These are phyloP conservation scores for Drymonia ruficornis DNA, from an alignment of 2,888 invertebrate genomes.

Conservation along the genomic window DNA sequence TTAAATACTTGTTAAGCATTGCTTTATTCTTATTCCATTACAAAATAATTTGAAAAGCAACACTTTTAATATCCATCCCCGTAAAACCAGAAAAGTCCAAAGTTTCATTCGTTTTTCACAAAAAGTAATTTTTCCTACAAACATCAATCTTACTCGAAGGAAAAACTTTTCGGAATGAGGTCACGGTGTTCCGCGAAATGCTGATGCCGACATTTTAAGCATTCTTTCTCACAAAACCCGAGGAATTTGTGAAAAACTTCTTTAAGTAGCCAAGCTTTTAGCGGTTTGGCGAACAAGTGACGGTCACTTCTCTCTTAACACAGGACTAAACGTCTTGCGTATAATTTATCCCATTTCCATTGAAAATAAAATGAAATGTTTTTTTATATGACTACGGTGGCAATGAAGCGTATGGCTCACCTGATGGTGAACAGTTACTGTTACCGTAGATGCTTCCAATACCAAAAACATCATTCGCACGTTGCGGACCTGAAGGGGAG, in stretches of 20 bases:
- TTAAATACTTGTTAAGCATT: neutral
- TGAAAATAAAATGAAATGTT: no score
- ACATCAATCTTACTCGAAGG: constrained; percentile 75
- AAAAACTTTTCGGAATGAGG: constrained; percentile 70
- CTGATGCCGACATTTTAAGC: constrained; percentile 64
- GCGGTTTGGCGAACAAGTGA: constrained; percentile 34
- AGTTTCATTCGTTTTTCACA: constrained; percentile 37
- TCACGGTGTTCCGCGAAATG: constrained; percentile 68
- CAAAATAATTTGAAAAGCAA: constrained; percentile 22
- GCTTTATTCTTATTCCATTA: neutral
- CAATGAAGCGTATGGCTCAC: no score
- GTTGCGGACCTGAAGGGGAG: no score
- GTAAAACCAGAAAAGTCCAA: constrained; percentile 26
- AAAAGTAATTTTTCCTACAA: constrained; percentile 57
- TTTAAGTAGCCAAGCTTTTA: constrained; percentile 41
- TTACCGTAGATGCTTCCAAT: no score
- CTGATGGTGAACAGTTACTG: no score
- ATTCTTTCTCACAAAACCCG: constrained; percentile 58
- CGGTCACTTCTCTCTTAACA: neutral
- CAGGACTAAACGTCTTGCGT: no score
- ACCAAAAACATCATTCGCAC: no score
- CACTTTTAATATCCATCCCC: constrained; percentile 29
- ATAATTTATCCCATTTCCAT: no score
- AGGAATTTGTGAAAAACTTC: constrained; percentile 58
- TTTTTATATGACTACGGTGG: no score